Conservation (phyloP, 2,797 vertebrate genomes). For the Petrocephalus sullivani region DNA sequence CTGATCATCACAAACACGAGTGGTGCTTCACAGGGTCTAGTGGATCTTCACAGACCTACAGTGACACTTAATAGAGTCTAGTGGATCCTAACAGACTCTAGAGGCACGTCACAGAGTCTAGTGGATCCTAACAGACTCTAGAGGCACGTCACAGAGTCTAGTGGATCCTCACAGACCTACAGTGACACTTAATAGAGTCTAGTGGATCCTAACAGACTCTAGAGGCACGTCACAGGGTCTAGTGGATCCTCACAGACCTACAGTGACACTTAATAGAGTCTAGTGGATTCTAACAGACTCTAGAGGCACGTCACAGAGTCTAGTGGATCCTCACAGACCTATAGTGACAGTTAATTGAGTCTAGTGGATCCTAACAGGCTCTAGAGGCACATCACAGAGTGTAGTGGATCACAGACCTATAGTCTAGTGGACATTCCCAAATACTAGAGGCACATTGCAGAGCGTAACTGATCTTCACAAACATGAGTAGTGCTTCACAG, state of each 20-base stretch:
- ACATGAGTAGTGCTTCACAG: neutral
- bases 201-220: neutral
- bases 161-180: neutral
- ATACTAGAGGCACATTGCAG: neutral
- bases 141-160: neutral
- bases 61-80: neutral
- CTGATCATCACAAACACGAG: neutral
- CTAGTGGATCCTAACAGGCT: too few relatives aligned
- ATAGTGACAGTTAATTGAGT: too few relatives aligned
- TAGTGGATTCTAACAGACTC: neutral
- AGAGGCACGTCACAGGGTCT: neutral
- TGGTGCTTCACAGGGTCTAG: neutral
- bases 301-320: neutral
- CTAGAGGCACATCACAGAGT: neutral
- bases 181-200: neutral
- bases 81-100: neutral
- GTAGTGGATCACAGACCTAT: neutral
- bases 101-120: neutral
- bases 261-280: neutral
- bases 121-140: too few relatives aligned
- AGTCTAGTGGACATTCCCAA: neutral
- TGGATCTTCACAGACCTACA: neutral
- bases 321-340: too few relatives aligned
- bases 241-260: neutral
- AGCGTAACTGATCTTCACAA: neutral